A percentile compares a stretch with the other conserved stretches of the same genome.
Evolutionary conservation across 2,888 invertebrate genomes (phyloP).

Genomic region (Anthrax anthrax): DNA sequence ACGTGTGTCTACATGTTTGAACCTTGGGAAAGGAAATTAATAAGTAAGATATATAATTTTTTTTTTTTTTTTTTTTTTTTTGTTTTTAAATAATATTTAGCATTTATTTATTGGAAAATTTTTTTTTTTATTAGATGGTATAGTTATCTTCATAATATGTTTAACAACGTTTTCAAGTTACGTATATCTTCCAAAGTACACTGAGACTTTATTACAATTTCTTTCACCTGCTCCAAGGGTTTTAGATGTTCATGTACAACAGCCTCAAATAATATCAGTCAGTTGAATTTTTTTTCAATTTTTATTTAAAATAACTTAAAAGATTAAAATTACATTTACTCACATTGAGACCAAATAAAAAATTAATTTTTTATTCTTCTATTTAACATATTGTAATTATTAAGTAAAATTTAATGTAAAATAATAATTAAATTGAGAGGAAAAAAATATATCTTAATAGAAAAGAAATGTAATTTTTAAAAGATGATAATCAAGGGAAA

Average conservation of each 20-base stretch:
- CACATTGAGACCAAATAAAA: no score
- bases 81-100: neutral
- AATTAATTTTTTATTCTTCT: no score
- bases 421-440: no score
- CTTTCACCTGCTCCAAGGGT: constrained; percentile 20
- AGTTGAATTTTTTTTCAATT: neutral
- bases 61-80: neutral
- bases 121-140: constrained; percentile 30
- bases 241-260: neutral
- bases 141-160: constrained; percentile 35
- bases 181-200: constrained; percentile 42
- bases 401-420: no score
- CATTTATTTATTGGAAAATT: neutral
- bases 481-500: no score
- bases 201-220: constrained; percentile 27
- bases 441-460: no score
- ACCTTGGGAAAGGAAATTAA: constrained; percentile 36
- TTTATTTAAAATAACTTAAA: no score
- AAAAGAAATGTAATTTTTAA: no score
- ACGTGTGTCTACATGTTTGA: constrained; percentile 38
- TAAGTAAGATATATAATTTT: constrained; percentile 24
- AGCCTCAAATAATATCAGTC: constrained; percentile 1
- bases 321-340: no score
- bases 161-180: constrained; percentile 41
- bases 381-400: no score